Percentiles rank a stretch among this genome's conserved stretches.
Evolutionary conservation across 2,888 invertebrate species (phyloP).

Genomic region (Thereva nobilitata): DNA sequence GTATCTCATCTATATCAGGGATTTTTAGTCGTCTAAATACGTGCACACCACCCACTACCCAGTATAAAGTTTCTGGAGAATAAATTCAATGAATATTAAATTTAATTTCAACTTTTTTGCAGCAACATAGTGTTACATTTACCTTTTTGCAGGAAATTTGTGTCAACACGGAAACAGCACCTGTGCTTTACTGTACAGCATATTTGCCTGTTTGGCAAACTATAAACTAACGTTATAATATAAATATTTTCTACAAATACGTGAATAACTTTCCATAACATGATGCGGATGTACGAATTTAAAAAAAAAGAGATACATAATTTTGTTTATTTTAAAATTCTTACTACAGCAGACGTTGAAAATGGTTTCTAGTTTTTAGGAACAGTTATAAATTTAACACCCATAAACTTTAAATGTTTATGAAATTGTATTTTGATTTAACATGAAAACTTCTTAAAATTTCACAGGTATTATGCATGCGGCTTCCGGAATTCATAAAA

Average conservation of each 20-base stretch:
- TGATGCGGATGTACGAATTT: constrained; percentile 2
- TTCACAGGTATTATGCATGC: constrained; percentile 68
- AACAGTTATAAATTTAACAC: too few relatives aligned
- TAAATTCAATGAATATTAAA: constrained; percentile 39
- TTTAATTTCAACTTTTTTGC: constrained; percentile 37
- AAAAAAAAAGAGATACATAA: too few relatives aligned
- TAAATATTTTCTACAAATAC: constrained; percentile 16
- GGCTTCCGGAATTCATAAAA: constrained; percentile 72
- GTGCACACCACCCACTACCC: neutral
- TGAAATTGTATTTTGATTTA: constrained; percentile 14
- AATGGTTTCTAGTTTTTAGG: too few relatives aligned
- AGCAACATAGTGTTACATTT: constrained; percentile 6
- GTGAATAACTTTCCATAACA: constrained; percentile 40
- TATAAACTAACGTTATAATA: constrained; percentile 34
- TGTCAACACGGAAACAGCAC: constrained; percentile 17
- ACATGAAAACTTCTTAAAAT: constrained; percentile 28
- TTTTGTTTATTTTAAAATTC: too few relatives aligned
- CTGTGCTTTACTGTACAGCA: constrained; percentile 29
- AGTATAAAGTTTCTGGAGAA: constrained; percentile 13
- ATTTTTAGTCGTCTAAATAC: too few relatives aligned
- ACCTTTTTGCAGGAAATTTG: neutral
- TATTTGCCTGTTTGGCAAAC: constrained; percentile 15
- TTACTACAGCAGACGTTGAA: too few relatives aligned
- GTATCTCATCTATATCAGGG: too few relatives aligned
- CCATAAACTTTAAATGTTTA: constrained; percentile 22